Percentiles rank a stretch among this genome's conserved stretches.
These are phyloP conservation scores for Ceratosolen fusciceps DNA, from an alignment of 1,140 invertebrate genomes.

Conservation along the genomic window DNA sequence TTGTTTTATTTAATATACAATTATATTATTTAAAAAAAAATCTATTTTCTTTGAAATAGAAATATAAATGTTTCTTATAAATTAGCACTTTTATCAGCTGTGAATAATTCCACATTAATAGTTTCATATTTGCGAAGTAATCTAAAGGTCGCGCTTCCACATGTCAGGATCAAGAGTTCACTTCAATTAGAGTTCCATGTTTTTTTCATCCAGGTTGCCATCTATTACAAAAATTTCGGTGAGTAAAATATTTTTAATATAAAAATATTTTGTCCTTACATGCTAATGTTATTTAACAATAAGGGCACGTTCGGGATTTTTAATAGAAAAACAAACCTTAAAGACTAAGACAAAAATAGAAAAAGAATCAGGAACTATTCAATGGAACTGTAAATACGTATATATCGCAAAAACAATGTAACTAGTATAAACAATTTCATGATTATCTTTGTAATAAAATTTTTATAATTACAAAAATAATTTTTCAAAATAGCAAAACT, in stretches of 20 bases:
- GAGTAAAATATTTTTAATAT: slow-evolving; percentile 11
- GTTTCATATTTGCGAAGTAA: background rate
- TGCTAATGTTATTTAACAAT: slow-evolving; percentile 39
- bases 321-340: slow-evolving; percentile 19
- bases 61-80: background rate
- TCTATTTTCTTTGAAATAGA: background rate
- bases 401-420: background rate
- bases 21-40: background rate
- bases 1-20: too few species aligned
- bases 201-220: slow-evolving; percentile 42
- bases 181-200: slow-evolving; percentile 16
- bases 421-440: slow-evolving; percentile 2
- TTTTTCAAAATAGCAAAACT: background rate
- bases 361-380: slow-evolving; percentile 5
- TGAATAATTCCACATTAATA: background rate
- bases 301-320: slow-evolving; percentile 22
- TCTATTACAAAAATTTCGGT: slow-evolving; percentile 38
- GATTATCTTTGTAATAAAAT: background rate
- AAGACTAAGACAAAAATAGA: background rate
- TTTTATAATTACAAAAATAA: background rate
- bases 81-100: background rate
- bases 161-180: slow-evolving; percentile 28
- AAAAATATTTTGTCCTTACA: slow-evolving; percentile 13
- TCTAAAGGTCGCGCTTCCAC: slow-evolving; percentile 5
- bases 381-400: slow-evolving; percentile 16